Percentiles rank a stretch among this genome's conserved stretches.
These are phyloP conservation scores for Drosophila hydei DNA, from an alignment of 1,140 invertebrate species.

Conservation along the genomic window DNA sequence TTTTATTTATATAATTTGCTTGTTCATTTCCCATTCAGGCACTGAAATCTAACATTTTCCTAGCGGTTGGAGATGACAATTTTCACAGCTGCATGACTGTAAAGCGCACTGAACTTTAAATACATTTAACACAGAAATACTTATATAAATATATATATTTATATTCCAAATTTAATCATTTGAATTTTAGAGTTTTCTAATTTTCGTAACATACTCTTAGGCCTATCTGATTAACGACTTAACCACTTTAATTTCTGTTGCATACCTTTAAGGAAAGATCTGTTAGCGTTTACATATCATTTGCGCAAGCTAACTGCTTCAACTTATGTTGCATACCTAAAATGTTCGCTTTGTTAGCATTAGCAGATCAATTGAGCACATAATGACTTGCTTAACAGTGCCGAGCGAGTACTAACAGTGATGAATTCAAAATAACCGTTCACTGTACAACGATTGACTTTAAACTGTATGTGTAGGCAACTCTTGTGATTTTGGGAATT, in stretches of 20 bases:
- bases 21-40: neutral
- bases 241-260: neutral
- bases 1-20: neutral
- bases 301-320: neutral
- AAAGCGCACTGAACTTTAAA: neutral
- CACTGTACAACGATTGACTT: too few species aligned
- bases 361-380: constrained; percentile 11
- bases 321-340: constrained; percentile 8
- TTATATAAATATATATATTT: too few species aligned
- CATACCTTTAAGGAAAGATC: constrained; percentile 14
- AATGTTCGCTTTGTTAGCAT: neutral
- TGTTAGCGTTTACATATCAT: neutral
- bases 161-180: neutral
- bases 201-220: constrained; percentile 12
- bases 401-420: neutral
- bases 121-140: too few species aligned
- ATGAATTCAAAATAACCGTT: neutral
- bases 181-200: neutral
- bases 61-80: neutral
- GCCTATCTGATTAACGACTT: neutral
- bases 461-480: too few species aligned
- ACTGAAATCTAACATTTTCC: neutral
- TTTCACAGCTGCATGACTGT: neutral
- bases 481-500: too few species aligned
- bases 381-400: constrained; percentile 2